Conservation (phyloP, 2,113 vertebrate species). For the Struthidea cinerea region DNA sequence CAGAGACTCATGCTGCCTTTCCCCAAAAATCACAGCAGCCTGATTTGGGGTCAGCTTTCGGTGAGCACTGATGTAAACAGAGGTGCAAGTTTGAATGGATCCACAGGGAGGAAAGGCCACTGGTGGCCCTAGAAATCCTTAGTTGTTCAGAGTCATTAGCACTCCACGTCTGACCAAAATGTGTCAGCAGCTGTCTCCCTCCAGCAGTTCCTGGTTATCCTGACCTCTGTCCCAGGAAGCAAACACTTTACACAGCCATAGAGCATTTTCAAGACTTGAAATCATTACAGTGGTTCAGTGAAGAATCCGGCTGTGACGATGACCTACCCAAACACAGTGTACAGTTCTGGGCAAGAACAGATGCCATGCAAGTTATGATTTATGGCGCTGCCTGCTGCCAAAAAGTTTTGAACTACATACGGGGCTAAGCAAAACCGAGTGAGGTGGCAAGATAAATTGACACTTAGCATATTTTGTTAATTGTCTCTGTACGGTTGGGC, state of each 20-base stretch:
- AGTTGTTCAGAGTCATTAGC: background rate
- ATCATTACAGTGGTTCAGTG: background rate
- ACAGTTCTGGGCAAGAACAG: background rate
- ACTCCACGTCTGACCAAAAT: background rate
- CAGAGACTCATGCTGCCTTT: background rate
- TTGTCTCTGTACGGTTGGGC: background rate
- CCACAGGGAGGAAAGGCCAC: background rate
- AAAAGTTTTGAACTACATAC: background rate
- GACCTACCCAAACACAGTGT: background rate
- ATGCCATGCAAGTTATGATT: background rate
- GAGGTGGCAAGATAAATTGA: slow-evolving; percentile 3
- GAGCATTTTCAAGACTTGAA: background rate
- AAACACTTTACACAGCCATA: background rate
- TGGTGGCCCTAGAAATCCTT: background rate
- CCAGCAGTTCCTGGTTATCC: background rate
- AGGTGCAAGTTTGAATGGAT: background rate
- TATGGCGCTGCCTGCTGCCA: slow-evolving; percentile 10
- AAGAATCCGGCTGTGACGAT: background rate
- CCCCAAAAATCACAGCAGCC: background rate
- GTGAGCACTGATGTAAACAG: background rate
- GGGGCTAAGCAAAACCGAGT: background rate
- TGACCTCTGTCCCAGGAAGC: background rate
- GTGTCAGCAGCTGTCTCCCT: background rate
- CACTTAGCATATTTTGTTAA: background rate
- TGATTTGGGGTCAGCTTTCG: background rate